Conservation (phyloP, 2,888 invertebrate species). For the Linnaemya tessellans region DNA sequence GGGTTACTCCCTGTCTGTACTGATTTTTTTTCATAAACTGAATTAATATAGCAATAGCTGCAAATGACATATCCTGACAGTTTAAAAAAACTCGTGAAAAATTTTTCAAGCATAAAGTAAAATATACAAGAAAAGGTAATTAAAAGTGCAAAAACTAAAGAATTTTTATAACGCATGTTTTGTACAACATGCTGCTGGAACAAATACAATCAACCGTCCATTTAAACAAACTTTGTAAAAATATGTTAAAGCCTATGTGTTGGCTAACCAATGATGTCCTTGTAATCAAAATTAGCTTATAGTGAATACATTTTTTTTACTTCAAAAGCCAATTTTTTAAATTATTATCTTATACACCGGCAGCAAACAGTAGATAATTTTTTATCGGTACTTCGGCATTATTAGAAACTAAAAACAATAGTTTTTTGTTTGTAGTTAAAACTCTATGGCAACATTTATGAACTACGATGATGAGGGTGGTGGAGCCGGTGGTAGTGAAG, state of each 20-base stretch:
- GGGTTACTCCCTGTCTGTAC: slow-evolving; percentile 58
- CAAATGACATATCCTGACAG: not conserved
- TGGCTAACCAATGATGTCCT: not conserved
- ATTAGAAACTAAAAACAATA: not conserved
- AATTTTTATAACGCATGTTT: slow-evolving; percentile 64
- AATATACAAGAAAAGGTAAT: not conserved
- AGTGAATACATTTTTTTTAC: slow-evolving; percentile 45
- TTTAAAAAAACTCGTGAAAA: not conserved
- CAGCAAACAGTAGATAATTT: not conserved
- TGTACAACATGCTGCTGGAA: slow-evolving; percentile 61
- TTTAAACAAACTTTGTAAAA: slow-evolving; percentile 50
- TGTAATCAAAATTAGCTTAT: slow-evolving; percentile 42
- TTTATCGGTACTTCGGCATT: not conserved
- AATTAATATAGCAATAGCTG: not conserved
- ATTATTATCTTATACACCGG: not conserved
- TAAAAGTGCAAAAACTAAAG: slow-evolving; percentile 21
- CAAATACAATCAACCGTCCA: slow-evolving; percentile 59
- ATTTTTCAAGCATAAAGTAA: not conserved
- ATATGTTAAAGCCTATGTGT: slow-evolving; percentile 20
- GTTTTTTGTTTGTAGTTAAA: slow-evolving; percentile 26
- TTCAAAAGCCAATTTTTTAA: not conserved
- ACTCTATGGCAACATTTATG: slow-evolving; percentile 65
- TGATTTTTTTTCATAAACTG: slow-evolving; percentile 16
- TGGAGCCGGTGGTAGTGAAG: slow-evolving; percentile 44
- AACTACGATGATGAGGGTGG: slow-evolving; percentile 58